Evolutionary conservation across 2,113 vertebrate genomes (phyloP).

Genomic region (Micronycteris hirsuta): DNA sequence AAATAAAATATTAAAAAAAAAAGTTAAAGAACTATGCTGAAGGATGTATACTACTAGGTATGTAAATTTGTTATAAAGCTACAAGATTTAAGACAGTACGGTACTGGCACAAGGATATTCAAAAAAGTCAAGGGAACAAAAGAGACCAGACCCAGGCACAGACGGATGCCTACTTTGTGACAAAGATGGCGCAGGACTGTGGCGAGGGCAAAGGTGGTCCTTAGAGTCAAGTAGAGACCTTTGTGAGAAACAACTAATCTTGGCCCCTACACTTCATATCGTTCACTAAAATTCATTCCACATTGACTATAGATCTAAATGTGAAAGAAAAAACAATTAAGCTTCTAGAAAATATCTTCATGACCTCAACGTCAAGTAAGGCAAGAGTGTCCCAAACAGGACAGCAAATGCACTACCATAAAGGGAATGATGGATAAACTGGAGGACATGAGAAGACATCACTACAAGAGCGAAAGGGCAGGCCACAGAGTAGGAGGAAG

Average conservation of each 20-base stretch:
- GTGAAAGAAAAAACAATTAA: not conserved
- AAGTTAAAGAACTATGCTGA: not conserved
- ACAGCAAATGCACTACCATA: not conserved
- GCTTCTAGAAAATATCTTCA: not conserved
- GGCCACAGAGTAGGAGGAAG: not conserved
- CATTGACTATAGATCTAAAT: not conserved
- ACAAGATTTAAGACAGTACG: not conserved
- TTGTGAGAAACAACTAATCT: not conserved
- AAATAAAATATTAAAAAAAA: too few relatives aligned
- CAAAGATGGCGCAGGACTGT: not conserved
- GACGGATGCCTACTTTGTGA: not conserved
- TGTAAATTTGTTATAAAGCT: not conserved
- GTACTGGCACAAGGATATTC: not conserved
- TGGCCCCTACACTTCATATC: not conserved
- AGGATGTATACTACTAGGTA: not conserved
- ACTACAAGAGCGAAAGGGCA: not conserved
- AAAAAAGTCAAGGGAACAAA: not conserved
- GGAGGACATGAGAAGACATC: not conserved
- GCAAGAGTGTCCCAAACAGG: not conserved
- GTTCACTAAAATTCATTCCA: not conserved
- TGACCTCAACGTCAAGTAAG: not conserved
- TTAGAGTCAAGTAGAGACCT: not conserved
- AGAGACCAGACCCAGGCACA: not conserved
- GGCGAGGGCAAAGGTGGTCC: not conserved
- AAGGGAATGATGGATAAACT: not conserved